These are phyloP conservation scores for Tyrophagus putrescentiae DNA, from an alignment of 1,140 invertebrate species.

Conservation along the genomic window DNA sequence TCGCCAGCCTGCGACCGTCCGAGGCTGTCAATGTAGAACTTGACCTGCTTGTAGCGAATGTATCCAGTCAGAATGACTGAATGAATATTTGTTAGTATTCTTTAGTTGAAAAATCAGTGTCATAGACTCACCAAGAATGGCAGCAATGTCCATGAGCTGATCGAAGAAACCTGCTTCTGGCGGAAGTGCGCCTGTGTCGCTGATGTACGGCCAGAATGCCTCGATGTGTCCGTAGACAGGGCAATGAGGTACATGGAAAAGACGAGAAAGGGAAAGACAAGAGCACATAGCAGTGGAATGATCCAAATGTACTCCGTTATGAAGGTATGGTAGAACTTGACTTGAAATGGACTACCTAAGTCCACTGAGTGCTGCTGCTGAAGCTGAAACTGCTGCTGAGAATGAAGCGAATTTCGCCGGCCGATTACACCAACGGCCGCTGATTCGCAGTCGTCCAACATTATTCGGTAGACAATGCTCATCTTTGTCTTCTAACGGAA, in stretches of 20 bases:
- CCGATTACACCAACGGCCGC: too few relatives aligned
- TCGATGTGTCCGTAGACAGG: neutral
- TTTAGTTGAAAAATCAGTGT: neutral
- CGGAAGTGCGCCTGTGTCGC: conserved; percentile 3
- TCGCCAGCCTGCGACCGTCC: neutral
- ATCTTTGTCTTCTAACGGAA: too few relatives aligned
- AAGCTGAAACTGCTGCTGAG: too few relatives aligned
- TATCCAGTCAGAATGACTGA: neutral
- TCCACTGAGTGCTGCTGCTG: neutral
- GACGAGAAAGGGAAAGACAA: neutral
- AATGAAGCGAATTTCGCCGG: too few relatives aligned
- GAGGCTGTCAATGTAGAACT: neutral
- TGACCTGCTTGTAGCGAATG: conserved; percentile 4
- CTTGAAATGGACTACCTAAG: neutral
- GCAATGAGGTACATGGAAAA: conserved; percentile 2
- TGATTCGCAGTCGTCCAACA: too few relatives aligned
- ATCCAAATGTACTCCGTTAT: neutral
- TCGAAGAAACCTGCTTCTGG: conserved; percentile 13
- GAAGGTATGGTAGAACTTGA: neutral
- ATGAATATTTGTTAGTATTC: neutral
- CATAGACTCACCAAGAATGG: neutral
- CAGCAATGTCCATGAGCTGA: conserved; percentile 7
- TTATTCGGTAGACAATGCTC: too few relatives aligned
- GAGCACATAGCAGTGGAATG: conserved; percentile 1
- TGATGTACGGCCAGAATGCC: neutral